Conservation (phyloP, 2,113 vertebrate species). For the Pseudorhombus dupliciocellatus region DNA sequence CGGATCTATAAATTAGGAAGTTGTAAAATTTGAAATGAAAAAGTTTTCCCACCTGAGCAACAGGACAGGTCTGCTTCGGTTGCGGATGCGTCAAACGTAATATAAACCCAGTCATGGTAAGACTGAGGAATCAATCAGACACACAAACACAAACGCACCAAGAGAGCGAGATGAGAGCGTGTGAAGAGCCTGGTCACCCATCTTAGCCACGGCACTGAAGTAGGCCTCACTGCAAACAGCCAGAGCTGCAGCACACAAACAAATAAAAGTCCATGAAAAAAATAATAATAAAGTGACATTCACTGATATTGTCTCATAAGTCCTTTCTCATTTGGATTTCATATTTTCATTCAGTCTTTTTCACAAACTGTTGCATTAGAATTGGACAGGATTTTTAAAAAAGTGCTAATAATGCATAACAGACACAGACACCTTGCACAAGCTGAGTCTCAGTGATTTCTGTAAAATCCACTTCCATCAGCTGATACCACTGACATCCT, state of each 20-base stretch:
- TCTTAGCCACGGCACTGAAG: slow-evolving; percentile 90
- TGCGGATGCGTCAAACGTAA: slow-evolving; percentile 20
- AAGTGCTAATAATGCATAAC: too few species aligned
- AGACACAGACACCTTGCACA: neutral
- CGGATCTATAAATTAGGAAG: too few species aligned
- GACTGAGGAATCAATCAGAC: slow-evolving; percentile 14
- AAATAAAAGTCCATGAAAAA: too few species aligned
- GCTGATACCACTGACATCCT: neutral
- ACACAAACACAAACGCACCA: slow-evolving; percentile 80
- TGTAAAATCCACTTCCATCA: neutral
- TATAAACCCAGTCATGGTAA: neutral
- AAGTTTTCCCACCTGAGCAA: too few species aligned
- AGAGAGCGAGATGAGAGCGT: slow-evolving; percentile 88
- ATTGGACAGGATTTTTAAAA: too few species aligned
- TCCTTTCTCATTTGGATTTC: too few species aligned
- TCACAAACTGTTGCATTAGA: too few species aligned
- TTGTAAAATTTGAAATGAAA: too few species aligned
- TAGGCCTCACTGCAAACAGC: slow-evolving; percentile 89
- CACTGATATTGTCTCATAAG: too few species aligned
- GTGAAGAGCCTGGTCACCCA: slow-evolving; percentile 91
- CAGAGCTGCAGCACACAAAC: slow-evolving; percentile 77
- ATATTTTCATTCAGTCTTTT: too few species aligned
- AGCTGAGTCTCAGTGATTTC: neutral
- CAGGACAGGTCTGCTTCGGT: neutral
- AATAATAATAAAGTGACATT: too few species aligned